phyloP scores from a whole-genome alignment of 2,113 vertebrate species.

The Todiramphus saurophagus region DNA sequence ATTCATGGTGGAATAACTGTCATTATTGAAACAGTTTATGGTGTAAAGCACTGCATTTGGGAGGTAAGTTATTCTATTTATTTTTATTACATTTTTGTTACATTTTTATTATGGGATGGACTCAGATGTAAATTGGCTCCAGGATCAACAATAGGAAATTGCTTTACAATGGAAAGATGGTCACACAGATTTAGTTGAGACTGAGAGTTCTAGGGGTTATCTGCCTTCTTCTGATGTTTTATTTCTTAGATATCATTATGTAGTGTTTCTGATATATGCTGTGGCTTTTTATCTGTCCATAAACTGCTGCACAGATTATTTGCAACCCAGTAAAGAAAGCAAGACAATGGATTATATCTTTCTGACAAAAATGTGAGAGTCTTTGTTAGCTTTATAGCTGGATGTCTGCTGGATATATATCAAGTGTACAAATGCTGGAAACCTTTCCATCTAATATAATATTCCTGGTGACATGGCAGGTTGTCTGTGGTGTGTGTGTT shows the following conservation, averaged over 20 bases:
- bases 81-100: not conserved
- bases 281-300: not conserved
- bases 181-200: not conserved
- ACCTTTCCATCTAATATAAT: not conserved
- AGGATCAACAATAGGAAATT: not conserved
- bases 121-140: not conserved
- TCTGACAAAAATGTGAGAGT: not conserved
- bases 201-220: not conserved
- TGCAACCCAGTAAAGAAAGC: not conserved
- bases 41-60: not conserved
- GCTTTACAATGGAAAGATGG: not conserved
- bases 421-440: not conserved
- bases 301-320: not conserved
- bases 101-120: not conserved
- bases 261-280: not conserved
- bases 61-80: not conserved
- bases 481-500: not conserved
- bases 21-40: not conserved
- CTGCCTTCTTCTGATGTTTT: not conserved
- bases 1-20: not conserved
- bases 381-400: not conserved
- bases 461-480: not conserved
- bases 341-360: not conserved
- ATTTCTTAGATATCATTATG: not conserved
- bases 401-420: not conserved